Conservation (phyloP, 2,797 vertebrate genomes). For the Okamejei kenojei region DNA sequence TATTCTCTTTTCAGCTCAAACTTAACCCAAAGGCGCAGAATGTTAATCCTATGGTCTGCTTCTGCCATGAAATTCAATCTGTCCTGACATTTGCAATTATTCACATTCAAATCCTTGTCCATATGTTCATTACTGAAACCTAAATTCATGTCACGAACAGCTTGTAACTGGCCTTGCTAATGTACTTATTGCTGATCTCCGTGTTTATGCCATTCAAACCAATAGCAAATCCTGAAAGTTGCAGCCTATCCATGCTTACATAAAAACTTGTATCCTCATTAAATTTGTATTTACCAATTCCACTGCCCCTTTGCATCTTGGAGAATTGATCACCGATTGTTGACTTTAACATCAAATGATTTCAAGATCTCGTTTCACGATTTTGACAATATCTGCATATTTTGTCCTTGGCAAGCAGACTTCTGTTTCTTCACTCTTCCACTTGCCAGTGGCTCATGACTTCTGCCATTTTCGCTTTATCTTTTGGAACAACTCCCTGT, state of each 20-base stretch:
- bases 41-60: background rate
- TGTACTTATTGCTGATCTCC: background rate
- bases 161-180: background rate
- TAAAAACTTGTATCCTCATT: background rate
- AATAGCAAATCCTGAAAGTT: background rate
- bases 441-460: background rate
- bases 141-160: background rate
- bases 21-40: background rate
- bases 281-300: background rate
- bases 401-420: background rate
- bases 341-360: background rate
- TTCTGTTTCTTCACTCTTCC: background rate
- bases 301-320: background rate
- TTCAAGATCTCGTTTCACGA: background rate
- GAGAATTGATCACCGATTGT: background rate
- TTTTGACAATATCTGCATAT: background rate
- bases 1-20: background rate
- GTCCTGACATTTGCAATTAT: background rate
- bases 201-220: background rate
- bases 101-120: background rate
- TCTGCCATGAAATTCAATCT: background rate
- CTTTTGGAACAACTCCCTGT: background rate
- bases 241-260: background rate
- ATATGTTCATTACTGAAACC: background rate
- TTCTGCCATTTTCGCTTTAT: background rate